phyloP scores from a whole-genome alignment of 2,113 vertebrate genomes.

The Cichladusa arquata region DNA sequence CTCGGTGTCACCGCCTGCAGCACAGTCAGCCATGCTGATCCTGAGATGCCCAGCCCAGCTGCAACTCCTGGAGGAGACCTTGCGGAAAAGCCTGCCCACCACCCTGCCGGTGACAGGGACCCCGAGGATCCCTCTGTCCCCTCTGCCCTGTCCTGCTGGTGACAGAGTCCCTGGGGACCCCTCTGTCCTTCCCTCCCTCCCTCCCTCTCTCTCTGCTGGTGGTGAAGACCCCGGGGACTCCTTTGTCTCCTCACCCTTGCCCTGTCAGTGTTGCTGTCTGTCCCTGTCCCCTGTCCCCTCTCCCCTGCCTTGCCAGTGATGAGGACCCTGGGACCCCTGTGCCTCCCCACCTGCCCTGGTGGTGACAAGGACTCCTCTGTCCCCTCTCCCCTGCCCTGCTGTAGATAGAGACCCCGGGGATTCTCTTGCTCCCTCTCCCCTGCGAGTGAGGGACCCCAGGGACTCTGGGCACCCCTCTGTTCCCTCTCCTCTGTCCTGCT shows the following conservation, averaged over 20 bases:
- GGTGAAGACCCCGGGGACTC: too few species aligned
- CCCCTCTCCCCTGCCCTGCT: background rate
- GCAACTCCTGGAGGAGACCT: background rate
- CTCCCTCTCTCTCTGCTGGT: background rate
- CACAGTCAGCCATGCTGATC: background rate
- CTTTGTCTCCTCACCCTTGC: background rate
- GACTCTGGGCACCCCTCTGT: background rate
- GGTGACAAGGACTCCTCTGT: background rate
- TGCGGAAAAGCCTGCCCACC: background rate
- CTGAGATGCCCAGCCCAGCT: background rate
- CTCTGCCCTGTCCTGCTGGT: background rate
- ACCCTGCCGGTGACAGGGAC: background rate
- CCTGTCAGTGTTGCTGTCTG: background rate
- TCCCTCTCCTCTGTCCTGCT: background rate
- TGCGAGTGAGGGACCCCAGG: background rate
- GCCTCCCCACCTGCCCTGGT: background rate
- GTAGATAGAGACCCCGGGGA: fast-evolving
- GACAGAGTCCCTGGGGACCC: background rate
- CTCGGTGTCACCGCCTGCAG: fast-evolving
- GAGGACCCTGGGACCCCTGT: background rate
- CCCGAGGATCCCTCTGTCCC: background rate
- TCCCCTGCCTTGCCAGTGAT: background rate
- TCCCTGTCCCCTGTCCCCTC: background rate
- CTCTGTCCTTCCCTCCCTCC: background rate
- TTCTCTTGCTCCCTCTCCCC: background rate